Evolutionary conservation across 2,888 invertebrate species (phyloP).

Genomic region (Spisula solida): DNA sequence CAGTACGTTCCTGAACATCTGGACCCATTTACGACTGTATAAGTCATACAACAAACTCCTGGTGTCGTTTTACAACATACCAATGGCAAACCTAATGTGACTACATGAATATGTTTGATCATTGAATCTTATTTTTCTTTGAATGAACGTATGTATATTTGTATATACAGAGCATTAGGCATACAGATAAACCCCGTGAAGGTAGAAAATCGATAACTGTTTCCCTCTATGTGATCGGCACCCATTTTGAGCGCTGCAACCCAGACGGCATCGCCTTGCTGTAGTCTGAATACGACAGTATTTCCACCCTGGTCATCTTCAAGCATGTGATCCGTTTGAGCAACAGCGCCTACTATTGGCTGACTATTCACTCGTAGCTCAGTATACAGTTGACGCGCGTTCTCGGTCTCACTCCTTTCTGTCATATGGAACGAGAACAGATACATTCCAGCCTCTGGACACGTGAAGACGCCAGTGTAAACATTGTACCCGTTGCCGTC

Average conservation of each 20-base stretch:
- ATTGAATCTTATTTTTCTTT: too few relatives aligned
- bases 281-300: slow-evolving; percentile 17
- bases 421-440: slow-evolving; percentile 29
- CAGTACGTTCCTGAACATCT: too few relatives aligned
- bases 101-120: too few relatives aligned
- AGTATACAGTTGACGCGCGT: neutral
- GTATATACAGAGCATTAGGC: slow-evolving; percentile 15
- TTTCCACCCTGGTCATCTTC: slow-evolving; percentile 44
- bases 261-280: slow-evolving; percentile 25
- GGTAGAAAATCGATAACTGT: slow-evolving; percentile 8
- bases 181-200: slow-evolving; percentile 34
- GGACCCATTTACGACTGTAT: too few relatives aligned
- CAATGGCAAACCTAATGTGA: too few relatives aligned
- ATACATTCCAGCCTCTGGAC: slow-evolving; percentile 35
- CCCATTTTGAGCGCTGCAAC: neutral
- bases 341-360: neutral
- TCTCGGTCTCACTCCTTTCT: neutral
- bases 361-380: slow-evolving; percentile 13
- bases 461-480: slow-evolving; percentile 40
- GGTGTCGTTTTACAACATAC: too few relatives aligned
- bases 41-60: too few relatives aligned
- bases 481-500: slow-evolving; percentile 40
- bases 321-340: neutral
- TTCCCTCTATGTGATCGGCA: slow-evolving; percentile 9
- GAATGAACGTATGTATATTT: too few relatives aligned